These are phyloP conservation scores for Apocrypta bakeri DNA, from an alignment of 1,140 invertebrate genomes.

Conservation along the genomic window DNA sequence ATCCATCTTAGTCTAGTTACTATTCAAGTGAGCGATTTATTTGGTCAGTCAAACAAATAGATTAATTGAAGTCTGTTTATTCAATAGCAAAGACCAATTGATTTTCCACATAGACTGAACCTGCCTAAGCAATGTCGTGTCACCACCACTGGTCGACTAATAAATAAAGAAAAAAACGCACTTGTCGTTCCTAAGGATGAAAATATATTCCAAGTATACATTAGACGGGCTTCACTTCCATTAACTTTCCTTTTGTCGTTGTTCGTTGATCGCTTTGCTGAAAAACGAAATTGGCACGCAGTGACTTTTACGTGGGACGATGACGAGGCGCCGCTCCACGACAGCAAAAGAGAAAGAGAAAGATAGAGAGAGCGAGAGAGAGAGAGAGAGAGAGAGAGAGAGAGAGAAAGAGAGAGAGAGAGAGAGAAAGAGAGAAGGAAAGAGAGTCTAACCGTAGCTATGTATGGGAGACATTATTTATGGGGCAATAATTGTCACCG, in stretches of 20 bases:
- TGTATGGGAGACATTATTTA: conserved; percentile 1
- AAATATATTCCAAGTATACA: neutral
- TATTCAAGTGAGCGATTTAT: too few relatives aligned
- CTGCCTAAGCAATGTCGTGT: too few relatives aligned
- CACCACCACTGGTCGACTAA: too few relatives aligned
- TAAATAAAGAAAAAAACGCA: too few relatives aligned
- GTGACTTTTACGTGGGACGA: neutral
- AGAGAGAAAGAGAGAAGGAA: neutral
- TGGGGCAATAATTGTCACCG: conserved; percentile 28
- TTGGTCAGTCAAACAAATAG: too few relatives aligned
- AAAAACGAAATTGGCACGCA: neutral
- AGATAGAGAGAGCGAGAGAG: neutral
- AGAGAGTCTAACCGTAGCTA: neutral
- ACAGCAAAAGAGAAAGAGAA: too few relatives aligned
- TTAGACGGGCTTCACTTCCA: neutral
- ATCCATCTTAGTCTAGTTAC: too few relatives aligned
- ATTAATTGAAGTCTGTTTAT: too few relatives aligned
- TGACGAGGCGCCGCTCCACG: neutral
- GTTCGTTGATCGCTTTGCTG: neutral
- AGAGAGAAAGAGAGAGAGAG: too few relatives aligned
- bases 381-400: neutral
- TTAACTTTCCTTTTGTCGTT: neutral
- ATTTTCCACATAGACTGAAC: too few relatives aligned
- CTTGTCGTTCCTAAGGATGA: neutral
- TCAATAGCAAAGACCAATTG: too few relatives aligned